Evolutionary conservation across 2,888 invertebrate species (phyloP).

Genomic region (Hermaeophaga mercurialis): DNA sequence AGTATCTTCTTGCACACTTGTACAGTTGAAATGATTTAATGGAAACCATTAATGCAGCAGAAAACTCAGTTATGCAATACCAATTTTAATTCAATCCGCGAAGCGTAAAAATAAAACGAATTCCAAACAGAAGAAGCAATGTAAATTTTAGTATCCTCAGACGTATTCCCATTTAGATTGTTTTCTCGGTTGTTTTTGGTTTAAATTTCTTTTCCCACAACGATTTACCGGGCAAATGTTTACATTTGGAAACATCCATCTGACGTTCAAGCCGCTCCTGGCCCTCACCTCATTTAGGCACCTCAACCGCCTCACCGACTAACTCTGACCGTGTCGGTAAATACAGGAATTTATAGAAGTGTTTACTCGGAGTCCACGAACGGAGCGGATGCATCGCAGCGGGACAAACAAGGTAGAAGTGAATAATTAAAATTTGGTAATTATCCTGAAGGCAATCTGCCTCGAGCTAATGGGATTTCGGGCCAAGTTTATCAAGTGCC

Average conservation of each 20-base stretch:
- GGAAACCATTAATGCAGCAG: no score
- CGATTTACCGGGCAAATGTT: slow-evolving; percentile 14
- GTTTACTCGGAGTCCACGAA: slow-evolving; percentile 41
- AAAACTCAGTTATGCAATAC: no score
- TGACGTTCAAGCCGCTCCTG: slow-evolving; percentile 21
- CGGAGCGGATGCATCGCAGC: slow-evolving; percentile 10
- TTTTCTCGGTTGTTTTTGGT: neutral
- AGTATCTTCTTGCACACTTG: no score
- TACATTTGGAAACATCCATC: slow-evolving; percentile 14
- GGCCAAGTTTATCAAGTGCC: slow-evolving; percentile 29
- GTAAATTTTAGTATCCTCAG: slow-evolving; percentile 5
- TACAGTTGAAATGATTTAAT: no score
- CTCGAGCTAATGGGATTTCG: slow-evolving; percentile 30
- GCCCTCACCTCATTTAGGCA: slow-evolving; percentile 19
- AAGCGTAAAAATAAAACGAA: neutral
- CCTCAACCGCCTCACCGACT: slow-evolving; percentile 23
- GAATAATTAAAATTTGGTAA: slow-evolving; percentile 41
- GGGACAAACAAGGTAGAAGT: slow-evolving; percentile 34
- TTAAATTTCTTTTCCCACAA: slow-evolving; percentile 1
- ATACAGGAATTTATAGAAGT: slow-evolving; percentile 53
- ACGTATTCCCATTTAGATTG: slow-evolving; percentile 2
- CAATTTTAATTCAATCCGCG: no score
- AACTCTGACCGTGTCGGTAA: slow-evolving; percentile 42
- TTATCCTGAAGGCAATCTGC: slow-evolving; percentile 37
- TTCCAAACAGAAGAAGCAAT: neutral